phyloP scores from a whole-genome alignment of 2,888 invertebrate species.

The Cataglyphis albicans region DNA sequence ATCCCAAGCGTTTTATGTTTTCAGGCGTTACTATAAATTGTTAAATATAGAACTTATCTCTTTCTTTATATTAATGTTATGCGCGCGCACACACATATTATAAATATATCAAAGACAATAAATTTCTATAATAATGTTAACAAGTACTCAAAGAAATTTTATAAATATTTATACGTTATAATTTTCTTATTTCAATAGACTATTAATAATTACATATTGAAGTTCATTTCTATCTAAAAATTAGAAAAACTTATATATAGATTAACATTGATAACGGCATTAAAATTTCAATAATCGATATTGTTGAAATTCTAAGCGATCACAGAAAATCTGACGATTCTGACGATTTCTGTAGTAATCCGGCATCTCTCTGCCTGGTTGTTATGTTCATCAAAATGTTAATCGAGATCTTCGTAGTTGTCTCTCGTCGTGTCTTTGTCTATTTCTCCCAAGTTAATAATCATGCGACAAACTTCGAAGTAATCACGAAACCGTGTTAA shows the following conservation, averaged over 20 bases:
- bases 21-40: neutral
- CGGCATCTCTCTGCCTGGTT: conserved; percentile 14
- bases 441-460: conserved; percentile 65
- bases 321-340: neutral
- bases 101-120: neutral
- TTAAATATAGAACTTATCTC: neutral
- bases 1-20: neutral
- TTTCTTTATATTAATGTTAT: neutral
- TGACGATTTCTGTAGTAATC: neutral
- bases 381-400: conserved; percentile 61
- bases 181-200: neutral
- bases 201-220: neutral
- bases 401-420: conserved; percentile 53
- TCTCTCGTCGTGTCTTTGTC: conserved; percentile 27
- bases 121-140: neutral
- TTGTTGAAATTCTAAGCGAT: conserved; percentile 25
- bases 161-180: neutral
- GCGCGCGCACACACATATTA: no score
- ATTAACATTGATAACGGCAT: neutral
- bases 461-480: conserved; percentile 67
- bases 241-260: neutral
- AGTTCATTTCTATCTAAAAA: neutral
- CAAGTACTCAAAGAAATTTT: neutral
- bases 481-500: conserved; percentile 73
- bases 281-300: conserved; percentile 18